Evolutionary conservation across 2,113 vertebrate genomes (phyloP).

Genomic region (Notarius quadriscutis): DNA sequence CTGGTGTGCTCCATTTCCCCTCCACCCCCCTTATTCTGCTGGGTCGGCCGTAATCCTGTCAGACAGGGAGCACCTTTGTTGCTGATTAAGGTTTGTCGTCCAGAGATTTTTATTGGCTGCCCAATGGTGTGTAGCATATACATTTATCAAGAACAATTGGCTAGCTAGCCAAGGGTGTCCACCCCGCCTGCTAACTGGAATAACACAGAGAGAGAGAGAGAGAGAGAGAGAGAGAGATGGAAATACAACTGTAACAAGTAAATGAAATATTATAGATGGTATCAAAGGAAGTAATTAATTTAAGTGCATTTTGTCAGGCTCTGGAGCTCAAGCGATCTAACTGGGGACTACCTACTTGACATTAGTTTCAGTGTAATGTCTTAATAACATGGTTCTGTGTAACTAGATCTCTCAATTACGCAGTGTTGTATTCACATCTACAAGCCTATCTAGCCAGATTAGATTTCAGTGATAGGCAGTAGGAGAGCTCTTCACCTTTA

Average conservation of each 20-base stretch:
- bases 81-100: slow-evolving; percentile 68
- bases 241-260: slow-evolving; percentile 42
- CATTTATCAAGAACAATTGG: slow-evolving; percentile 75
- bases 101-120: slow-evolving; percentile 75
- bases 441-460: slow-evolving; percentile 10
- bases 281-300: slow-evolving; percentile 46
- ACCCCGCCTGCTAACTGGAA: slow-evolving; percentile 63
- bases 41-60: slow-evolving; percentile 56
- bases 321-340: not conserved
- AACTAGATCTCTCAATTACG: slow-evolving; percentile 28
- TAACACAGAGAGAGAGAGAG: slow-evolving; percentile 41
- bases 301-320: slow-evolving; percentile 33
- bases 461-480: not conserved
- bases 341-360: slow-evolving; percentile 8
- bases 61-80: slow-evolving; percentile 59
- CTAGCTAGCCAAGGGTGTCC: slow-evolving; percentile 52
- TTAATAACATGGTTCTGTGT: slow-evolving; percentile 25
- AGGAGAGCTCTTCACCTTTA: not conserved
- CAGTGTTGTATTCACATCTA: not conserved
- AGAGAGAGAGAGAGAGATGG: slow-evolving; percentile 43
- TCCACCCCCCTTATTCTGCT: slow-evolving; percentile 45
- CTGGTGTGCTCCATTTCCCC: slow-evolving; percentile 8
- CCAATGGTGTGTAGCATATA: slow-evolving; percentile 75
- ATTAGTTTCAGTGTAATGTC: slow-evolving; percentile 22
- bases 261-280: slow-evolving; percentile 60